Evolutionary conservation across 2,888 invertebrate genomes (phyloP).

Genomic region (Eurytoma adleriae): DNA sequence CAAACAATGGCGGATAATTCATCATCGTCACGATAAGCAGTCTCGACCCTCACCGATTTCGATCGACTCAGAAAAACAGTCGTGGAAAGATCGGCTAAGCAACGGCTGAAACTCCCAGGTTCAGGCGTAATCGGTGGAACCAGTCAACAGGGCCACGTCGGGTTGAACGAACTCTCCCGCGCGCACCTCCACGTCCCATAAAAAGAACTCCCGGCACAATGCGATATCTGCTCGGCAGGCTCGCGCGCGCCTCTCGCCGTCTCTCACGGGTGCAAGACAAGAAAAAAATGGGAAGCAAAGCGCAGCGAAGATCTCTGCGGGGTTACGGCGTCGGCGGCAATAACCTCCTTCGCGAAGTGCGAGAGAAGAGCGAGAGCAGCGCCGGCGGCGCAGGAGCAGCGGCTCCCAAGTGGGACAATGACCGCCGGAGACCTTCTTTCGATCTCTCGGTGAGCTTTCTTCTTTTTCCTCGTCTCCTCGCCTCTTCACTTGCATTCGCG

Average conservation of each 20-base stretch:
- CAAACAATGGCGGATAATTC: too few relatives aligned
- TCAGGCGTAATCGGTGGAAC: not conserved
- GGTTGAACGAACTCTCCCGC: slow-evolving; percentile 37
- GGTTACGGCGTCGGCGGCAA: slow-evolving; percentile 25
- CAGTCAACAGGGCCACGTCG: not conserved
- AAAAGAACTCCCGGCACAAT: not conserved
- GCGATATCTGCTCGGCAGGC: not conserved
- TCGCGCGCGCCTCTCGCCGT: not conserved
- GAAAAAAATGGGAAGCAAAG: slow-evolving; percentile 29
- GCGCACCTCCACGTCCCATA: slow-evolving; percentile 1
- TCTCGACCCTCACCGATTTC: too few relatives aligned
- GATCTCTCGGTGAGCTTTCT: slow-evolving; percentile 54
- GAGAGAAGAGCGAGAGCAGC: slow-evolving; percentile 21
- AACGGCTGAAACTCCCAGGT: too few relatives aligned
- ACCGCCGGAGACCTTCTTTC: slow-evolving; percentile 76
- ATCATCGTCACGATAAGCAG: too few relatives aligned
- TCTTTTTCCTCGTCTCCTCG: slow-evolving; percentile 50
- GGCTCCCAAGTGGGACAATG: slow-evolving; percentile 73
- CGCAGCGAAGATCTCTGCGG: slow-evolving; percentile 1
- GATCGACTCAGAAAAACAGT: too few relatives aligned
- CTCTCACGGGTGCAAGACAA: slow-evolving; percentile 22
- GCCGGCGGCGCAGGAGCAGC: not conserved
- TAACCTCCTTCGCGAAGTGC: slow-evolving; percentile 49
- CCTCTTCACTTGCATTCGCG: slow-evolving; percentile 55
- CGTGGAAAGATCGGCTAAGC: too few relatives aligned